Base-by-base conservation (phyloP, 2,113 vertebrate species). In the Sitta europaea region DNA sequence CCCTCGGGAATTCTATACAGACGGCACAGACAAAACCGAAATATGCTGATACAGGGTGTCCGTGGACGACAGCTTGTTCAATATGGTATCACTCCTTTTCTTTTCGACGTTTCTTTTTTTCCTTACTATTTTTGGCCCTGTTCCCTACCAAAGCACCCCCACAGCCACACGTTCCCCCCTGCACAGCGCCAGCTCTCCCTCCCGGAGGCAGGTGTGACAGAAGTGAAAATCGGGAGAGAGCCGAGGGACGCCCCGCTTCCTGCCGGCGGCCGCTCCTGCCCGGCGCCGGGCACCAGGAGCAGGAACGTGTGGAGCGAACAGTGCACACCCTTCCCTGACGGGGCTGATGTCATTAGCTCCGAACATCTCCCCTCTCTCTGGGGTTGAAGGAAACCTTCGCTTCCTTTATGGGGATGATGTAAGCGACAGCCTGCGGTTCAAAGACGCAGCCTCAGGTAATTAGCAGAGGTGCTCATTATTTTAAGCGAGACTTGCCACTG, bases 291-390 rank as follows among this genome's bases (percentile, higher is more conserved):
- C 13, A 11, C 35, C 7, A 12, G 17, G 51, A 11, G 36, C 24
- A 1, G 24, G 3, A 6, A 43, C 6, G 27, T 0, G 23, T 0
- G 33, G 47, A 2, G 35, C 23, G 3, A 17, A 4, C 0, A 10
- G 22, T 4, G 36, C 2, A 12, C 36, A 2, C 33, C 35, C 2
- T 2, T 10, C 18, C 9, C 59, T 3, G 17, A 9, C 1, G 0
- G 40, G 53, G 48, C 33, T 11, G n/a, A 31, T 6, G 14, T 8
- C 48, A 19, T 35, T 7, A 31, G 33, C 75, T 36, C 31, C 3
- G 20, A 67, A 20, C 65, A 36, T 3, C 36, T 35, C 51, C 25
- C 8, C 2, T 8, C 33, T 14, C 43, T 6, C 17, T 0, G 36
- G 42, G 54, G 35, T 1, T 4, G 2, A 53, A 42, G 55, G 50